These are phyloP conservation scores for Micrastur ruficollis DNA, from an alignment of 2,797 vertebrate genomes.

Conservation along the genomic window DNA sequence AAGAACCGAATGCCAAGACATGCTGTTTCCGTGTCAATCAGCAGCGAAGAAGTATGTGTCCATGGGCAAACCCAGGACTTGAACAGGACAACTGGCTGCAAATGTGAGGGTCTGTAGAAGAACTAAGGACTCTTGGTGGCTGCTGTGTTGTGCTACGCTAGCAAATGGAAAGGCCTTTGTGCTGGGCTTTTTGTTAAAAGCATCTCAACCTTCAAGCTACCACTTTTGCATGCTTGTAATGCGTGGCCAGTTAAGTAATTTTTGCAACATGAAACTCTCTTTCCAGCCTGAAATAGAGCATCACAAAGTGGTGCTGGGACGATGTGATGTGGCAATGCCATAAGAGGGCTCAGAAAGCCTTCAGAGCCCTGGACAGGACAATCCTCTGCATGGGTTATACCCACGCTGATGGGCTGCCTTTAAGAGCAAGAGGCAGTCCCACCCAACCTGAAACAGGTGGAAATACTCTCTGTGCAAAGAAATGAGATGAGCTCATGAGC, in stretches of 20 bases:
- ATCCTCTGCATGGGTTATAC: not conserved
- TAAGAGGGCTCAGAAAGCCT: not conserved
- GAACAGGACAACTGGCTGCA: not conserved
- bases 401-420: not conserved
- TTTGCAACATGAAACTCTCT: not conserved
- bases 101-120: not conserved
- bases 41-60: not conserved
- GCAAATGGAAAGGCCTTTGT: not conserved
- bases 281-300: not conserved
- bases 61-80: not conserved
- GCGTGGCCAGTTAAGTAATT: not conserved
- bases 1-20: not conserved
- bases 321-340: not conserved
- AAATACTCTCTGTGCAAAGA: not conserved
- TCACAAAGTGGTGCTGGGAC: not conserved
- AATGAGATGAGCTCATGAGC: conserved; percentile 12
- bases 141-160: not conserved
- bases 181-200: not conserved
- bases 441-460: not conserved
- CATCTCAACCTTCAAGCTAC: not conserved
- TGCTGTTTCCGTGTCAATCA: not conserved
- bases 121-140: not conserved
- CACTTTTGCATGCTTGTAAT: not conserved
- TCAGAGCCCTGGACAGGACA: not conserved
- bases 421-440: not conserved